These are phyloP conservation scores for Cylindroiulus punctatus DNA, from an alignment of 2,888 invertebrate species.

Conservation along the genomic window DNA sequence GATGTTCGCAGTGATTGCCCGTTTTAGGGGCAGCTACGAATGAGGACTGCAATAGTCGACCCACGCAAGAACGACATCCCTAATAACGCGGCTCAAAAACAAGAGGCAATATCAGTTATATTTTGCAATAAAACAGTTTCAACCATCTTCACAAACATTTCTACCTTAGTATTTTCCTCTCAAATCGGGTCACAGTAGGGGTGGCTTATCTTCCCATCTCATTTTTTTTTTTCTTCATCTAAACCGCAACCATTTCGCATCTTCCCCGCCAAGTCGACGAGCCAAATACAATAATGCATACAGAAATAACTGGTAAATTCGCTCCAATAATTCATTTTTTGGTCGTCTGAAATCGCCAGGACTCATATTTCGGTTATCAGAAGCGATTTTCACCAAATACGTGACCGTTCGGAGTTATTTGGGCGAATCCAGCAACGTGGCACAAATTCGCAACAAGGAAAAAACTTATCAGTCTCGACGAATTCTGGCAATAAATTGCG, in stretches of 20 bases:
- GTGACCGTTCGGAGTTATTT: neutral
- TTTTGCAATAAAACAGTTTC: slow-evolving; percentile 27
- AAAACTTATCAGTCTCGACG: neutral
- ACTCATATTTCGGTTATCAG: neutral
- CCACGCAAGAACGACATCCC: neutral
- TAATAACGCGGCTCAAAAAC: neutral
- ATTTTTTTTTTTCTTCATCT: neutral
- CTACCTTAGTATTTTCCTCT: neutral
- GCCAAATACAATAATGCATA: neutral
- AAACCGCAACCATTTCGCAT: neutral
- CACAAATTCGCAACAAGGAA: neutral
- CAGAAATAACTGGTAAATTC: neutral
- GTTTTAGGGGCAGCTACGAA: neutral
- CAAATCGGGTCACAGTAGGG: neutral
- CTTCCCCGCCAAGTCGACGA: neutral
- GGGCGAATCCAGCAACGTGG: neutral
- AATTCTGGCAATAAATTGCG: neutral
- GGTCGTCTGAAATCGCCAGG: neutral
- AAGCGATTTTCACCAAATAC: neutral
- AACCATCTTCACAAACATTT: neutral
- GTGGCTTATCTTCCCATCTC: neutral
- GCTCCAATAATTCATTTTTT: neutral
- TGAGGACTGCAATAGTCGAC: neutral
- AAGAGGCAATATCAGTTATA: neutral
- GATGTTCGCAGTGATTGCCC: neutral